phyloP scores from a whole-genome alignment of 2,888 invertebrate species.

The Scotopteryx bipunctaria region DNA sequence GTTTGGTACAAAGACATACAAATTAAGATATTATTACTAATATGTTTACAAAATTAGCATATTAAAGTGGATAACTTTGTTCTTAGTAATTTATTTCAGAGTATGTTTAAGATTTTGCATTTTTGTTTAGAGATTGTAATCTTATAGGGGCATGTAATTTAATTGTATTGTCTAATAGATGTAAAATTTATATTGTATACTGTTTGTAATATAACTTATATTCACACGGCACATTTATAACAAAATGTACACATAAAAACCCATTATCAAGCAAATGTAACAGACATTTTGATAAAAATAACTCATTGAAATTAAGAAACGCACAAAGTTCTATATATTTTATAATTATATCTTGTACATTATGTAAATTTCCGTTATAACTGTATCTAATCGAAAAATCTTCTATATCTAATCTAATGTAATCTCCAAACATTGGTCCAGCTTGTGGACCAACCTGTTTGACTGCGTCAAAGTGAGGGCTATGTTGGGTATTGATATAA shows the following conservation, averaged over 20 bases:
- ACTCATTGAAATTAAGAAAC: conserved; percentile 29
- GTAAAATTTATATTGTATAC: conserved; percentile 52
- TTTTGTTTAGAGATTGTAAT: conserved; percentile 68
- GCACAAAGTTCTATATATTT: conserved; percentile 48
- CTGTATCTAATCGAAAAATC: too few species aligned
- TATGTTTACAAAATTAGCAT: conserved; percentile 70
- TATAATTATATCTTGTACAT: conserved; percentile 55
- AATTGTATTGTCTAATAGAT: conserved; percentile 59
- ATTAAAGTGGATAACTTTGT: conserved; percentile 53
- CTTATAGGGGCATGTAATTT: conserved; percentile 63
- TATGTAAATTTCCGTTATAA: conserved; percentile 65
- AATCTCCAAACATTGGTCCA: too few species aligned
- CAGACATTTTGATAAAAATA: conserved; percentile 9
- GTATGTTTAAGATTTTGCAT: conserved; percentile 68
- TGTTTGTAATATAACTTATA: conserved; percentile 40
- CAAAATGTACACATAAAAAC: conserved; percentile 17
- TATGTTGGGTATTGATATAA: too few species aligned
- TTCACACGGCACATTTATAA: conserved; percentile 38
- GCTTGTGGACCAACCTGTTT: too few species aligned
- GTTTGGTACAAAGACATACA: conserved; percentile 81
- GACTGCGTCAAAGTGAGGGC: too few species aligned
- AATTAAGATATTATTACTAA: conserved; percentile 77
- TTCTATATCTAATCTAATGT: too few species aligned
- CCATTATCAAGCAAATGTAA: conserved; percentile 13
- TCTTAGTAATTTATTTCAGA: conserved; percentile 74